These are phyloP conservation scores for Propithecus deckenii DNA, from an alignment of 2,797 vertebrate genomes.

Conservation along the genomic window DNA sequence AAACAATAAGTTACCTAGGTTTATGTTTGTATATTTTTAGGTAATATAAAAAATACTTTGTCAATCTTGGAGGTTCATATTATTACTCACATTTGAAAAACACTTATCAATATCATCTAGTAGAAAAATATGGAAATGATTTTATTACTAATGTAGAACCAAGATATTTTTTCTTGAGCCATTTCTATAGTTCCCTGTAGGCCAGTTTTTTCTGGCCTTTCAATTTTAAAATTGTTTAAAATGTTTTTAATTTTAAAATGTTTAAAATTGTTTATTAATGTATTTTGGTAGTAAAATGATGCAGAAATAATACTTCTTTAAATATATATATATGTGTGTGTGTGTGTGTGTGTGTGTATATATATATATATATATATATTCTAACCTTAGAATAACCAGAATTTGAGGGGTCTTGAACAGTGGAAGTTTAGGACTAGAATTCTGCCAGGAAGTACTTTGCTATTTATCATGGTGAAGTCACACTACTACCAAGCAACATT, in stretches of 20 bases:
- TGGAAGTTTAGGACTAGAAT: background rate
- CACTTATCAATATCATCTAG: background rate
- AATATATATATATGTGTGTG: background rate
- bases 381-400: background rate
- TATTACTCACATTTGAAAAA: background rate
- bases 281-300: background rate
- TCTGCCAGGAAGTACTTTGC: background rate
- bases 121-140: background rate
- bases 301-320: background rate
- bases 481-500: background rate
- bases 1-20: background rate
- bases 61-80: background rate
- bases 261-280: background rate
- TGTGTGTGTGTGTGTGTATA: no score
- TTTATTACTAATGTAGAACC: background rate
- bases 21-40: background rate
- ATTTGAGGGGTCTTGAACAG: background rate
- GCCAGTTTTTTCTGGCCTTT: background rate
- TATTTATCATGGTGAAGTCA: background rate
- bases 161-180: background rate
- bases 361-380: background rate
- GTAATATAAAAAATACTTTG: background rate
- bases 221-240: background rate
- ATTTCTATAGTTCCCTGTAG: background rate
- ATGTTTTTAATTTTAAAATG: no score